Conservation (phyloP, 92 coral and sea anemone species). For the Actinostola sp. region DNA sequence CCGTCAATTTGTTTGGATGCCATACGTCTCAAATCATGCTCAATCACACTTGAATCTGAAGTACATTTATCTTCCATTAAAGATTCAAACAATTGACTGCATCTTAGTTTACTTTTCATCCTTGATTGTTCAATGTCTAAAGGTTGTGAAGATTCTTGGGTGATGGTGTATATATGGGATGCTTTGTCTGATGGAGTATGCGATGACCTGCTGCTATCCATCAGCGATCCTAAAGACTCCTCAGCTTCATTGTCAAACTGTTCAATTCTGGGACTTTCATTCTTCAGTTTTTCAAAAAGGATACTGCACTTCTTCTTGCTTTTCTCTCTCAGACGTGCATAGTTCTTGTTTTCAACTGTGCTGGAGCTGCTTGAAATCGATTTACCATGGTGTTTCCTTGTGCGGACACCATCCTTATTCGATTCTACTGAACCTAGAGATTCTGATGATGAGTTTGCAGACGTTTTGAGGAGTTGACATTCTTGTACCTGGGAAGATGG, state of each 20-base stretch:
- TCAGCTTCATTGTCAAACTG: not conserved
- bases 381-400: too few relatives aligned
- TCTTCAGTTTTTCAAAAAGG: constrained; percentile 14
- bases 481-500: not conserved
- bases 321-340: constrained; percentile 8
- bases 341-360: not conserved
- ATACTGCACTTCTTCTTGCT: constrained; percentile 22
- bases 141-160: not conserved
- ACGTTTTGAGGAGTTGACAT: not conserved
- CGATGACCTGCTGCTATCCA: too few relatives aligned
- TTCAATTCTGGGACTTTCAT: not conserved
- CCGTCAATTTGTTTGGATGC: too few relatives aligned
- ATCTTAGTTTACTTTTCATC: constrained; percentile 7
- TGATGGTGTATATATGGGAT: too few relatives aligned
- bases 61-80: constrained; percentile 9
- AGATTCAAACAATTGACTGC: constrained; percentile 22
- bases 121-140: constrained; percentile 1
- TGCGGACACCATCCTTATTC: too few relatives aligned
- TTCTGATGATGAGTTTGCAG: not conserved
- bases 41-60: not conserved
- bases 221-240: not conserved
- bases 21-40: not conserved
- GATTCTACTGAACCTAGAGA: not conserved
- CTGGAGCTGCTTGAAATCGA: not conserved
- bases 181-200: not conserved